A percentile compares a stretch with the other conserved stretches of the same genome.
Conservation (phyloP, 2,797 vertebrate species). For the Channa striata region DNA sequence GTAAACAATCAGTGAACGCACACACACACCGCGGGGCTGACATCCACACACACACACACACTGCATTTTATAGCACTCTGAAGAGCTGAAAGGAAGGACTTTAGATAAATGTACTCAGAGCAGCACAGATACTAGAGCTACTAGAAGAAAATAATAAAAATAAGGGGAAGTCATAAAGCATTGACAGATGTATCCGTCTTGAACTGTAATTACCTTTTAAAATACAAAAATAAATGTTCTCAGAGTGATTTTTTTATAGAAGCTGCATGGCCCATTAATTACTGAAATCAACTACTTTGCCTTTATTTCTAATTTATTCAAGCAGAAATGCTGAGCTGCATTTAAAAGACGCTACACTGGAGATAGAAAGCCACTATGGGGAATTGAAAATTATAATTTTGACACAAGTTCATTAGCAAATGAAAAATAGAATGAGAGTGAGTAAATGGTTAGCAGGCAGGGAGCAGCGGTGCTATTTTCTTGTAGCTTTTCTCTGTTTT, state of each 20-base stretch:
- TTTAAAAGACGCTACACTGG: constrained; percentile 37
- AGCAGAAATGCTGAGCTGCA: constrained; percentile 34
- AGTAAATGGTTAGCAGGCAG: constrained; percentile 83
- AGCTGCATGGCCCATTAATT: constrained; percentile 54
- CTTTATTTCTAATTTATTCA: constrained; percentile 61
- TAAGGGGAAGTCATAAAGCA: constrained; percentile 27
- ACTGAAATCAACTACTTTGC: constrained; percentile 54
- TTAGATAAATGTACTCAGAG: constrained; percentile 38
- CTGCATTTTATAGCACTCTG: constrained; percentile 24
- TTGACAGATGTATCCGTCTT: constrained; percentile 49
- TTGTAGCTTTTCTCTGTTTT: constrained; percentile 74
- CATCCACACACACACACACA: constrained; percentile 42
- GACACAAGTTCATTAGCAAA: constrained; percentile 70
- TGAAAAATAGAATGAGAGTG: constrained; percentile 79
- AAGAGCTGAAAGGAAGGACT: constrained; percentile 45
- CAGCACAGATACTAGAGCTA: constrained; percentile 25
- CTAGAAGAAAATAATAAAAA: constrained; percentile 35
- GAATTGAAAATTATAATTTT: constrained; percentile 60
- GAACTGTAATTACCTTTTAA: constrained; percentile 53
- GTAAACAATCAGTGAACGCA: constrained; percentile 15
- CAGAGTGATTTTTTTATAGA: constrained; percentile 56
- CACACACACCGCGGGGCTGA: constrained; percentile 16
- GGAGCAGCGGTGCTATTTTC: constrained; percentile 81
- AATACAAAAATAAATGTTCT: constrained; percentile 34
- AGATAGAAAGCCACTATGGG: constrained; percentile 37